Evolutionary conservation across 2,888 invertebrate species (phyloP), one percentile per base, ranked within the genome.

Genomic region (Sipha maydis): DNA sequence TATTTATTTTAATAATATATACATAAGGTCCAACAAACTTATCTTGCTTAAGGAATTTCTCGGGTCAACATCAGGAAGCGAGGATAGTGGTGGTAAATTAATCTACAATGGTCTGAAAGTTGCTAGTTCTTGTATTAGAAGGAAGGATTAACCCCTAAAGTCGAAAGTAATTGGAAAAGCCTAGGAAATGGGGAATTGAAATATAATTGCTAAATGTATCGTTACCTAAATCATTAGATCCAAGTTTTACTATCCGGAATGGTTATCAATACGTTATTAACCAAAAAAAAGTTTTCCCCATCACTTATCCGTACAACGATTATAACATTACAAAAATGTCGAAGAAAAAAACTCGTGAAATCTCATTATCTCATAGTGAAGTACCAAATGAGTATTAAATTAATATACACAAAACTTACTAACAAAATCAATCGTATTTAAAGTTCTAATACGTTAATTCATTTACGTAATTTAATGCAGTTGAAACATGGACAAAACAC

Each of bases 201-300:
- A 75, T 88, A 82, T 88, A 88, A 88, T 88, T 76, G 48, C 80
- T 61, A 25, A 75, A 88, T 82, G 82, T 88, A 88, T 82, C 67
- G 34, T 31, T 41, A 54, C 75, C 80, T 76, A 85, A 54, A 77
- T 85, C 84, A 67, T 85, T 76, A 80, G 41, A 67, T 85, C 25
- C 76, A 25, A 77, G 41, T 77, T 76, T 28, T 38, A 56, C 83
- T 56, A 31, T 56, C 17, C 31, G 17, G 8, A 31, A 21, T 14
- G 21, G 54, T 54, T 79, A 85, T 78, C 85, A 85, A 79, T 85
- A 71, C 17, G 78, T 54, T 38, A 78, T 85, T 41, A 76, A 78
- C 78, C 78, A 9, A 48, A 56, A 85, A 85, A 84, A 85, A 78
- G 54, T 69, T 85, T 85, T 56, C 54, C 9, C 77, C 48, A 34